Percentiles rank a stretch among this genome's conserved stretches.
Conservation (phyloP, 1,140 invertebrate species). For the Pantala flavescens region DNA sequence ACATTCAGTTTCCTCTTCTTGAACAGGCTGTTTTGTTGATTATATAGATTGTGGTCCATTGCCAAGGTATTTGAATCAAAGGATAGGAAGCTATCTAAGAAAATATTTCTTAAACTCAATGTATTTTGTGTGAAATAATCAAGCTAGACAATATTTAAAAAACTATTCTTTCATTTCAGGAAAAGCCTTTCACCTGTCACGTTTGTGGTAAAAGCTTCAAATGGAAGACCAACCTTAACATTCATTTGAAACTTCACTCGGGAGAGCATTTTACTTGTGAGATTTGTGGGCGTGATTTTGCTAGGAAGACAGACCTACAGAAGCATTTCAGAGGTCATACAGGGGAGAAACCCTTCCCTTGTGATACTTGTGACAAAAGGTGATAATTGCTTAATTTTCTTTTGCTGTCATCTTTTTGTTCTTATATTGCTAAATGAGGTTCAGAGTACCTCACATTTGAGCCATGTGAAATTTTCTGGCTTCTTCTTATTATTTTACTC, state of each 20-base stretch:
- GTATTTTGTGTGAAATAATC: too few relatives aligned
- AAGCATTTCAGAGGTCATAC: conserved; percentile 50
- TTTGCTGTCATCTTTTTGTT: not conserved
- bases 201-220: conserved; percentile 42
- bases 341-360: conserved; percentile 39
- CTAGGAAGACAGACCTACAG: conserved; percentile 44
- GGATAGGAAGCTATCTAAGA: too few relatives aligned
- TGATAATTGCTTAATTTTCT: not conserved
- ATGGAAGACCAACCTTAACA: conserved; percentile 24
- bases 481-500: not conserved
- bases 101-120: too few relatives aligned
- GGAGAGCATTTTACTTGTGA: conserved; percentile 27
- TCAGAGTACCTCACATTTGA: too few relatives aligned
- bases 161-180: conserved; percentile 13
- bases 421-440: not conserved
- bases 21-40: too few relatives aligned
- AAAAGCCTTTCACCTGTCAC: conserved; percentile 40
- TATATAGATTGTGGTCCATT: too few relatives aligned
- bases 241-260: conserved; percentile 25
- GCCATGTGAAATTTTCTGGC: too few relatives aligned
- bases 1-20: too few relatives aligned
- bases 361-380: conserved; percentile 9
- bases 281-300: conserved; percentile 38
- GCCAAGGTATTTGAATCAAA: too few relatives aligned
- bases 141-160: not conserved